Evolutionary conservation across 2,888 invertebrate species (phyloP), one percentile per base, ranked within the genome.

Genomic region (Leptopterna dolabrata): DNA sequence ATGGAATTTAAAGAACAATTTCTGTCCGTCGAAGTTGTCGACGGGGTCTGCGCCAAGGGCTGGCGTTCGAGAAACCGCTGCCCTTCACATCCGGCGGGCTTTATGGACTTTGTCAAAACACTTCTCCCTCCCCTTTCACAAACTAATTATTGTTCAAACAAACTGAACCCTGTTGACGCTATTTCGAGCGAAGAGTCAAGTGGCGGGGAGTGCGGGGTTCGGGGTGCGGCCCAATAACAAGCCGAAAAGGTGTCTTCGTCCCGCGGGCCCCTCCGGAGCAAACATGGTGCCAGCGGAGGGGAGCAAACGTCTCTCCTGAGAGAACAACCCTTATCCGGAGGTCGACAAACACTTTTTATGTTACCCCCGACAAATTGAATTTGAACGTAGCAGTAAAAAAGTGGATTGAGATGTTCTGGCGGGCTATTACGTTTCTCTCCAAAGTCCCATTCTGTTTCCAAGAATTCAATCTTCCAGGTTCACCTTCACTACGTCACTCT

Each of bases 91-190:
- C 36, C 36, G 2, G 7, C 36, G 7, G 36, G 51, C 16, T 51
- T 51, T 51, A 14, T 51, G 51, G 63, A 63, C 63, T 76, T 76
- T 41, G 73, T n/a, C 73, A 76, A n/a, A 76, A 76, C 73, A 41
- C 29, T 19, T 41, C 73, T 16, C 14, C 7, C 73, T 41, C 73
- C 73, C 11, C 73, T 9, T 9, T 36, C 36, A n/a, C 13, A 19
- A 76, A 76, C 73, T 76, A 76, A 76, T 76, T 76, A 76, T 76
- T 76, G 73, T 76, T 36, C 73, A 76, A 76, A 76, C 73, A 76
- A 36, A 63, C 24, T 14, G 16, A 16, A 19, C 29, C 36, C 24
- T 36, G 73, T 76, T 36, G 73, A 76, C 73, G 30, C 36, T 36
- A 19, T 76, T 76, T n/a, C 30, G 9, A 19, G 73, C 36, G 41